A percentile compares a stretch with the other conserved stretches of the same genome.
These are phyloP conservation scores for Torymus aiolomorphi DNA, from an alignment of 2,888 invertebrate species.

Conservation along the genomic window DNA sequence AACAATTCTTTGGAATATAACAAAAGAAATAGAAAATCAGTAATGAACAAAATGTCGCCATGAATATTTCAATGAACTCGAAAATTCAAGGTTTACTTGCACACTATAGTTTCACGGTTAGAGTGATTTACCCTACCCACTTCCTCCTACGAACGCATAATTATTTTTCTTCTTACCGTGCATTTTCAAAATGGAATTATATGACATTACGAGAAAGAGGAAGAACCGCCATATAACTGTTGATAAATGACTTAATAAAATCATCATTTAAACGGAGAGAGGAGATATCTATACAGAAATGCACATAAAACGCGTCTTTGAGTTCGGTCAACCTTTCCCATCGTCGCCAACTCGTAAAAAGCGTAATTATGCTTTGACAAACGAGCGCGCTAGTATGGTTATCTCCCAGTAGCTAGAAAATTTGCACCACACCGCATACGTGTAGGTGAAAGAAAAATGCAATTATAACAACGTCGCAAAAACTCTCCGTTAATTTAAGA, in stretches of 20 bases:
- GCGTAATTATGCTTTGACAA: no score
- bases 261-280: no score
- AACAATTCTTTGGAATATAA: no score
- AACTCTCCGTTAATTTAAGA: constrained; percentile 9
- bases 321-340: no score
- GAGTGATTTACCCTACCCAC: constrained; percentile 12
- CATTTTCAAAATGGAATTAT: neutral
- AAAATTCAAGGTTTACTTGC: constrained; percentile 12
- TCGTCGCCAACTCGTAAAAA: no score
- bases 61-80: constrained; percentile 7
- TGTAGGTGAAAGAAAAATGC: constrained; percentile 14
- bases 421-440: no score
- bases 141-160: neutral
- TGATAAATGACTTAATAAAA: no score
- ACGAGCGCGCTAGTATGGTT: no score
- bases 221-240: neutral
- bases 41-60: neutral
- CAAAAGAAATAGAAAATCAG: no score
- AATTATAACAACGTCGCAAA: constrained; percentile 30
- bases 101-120: constrained; percentile 10
- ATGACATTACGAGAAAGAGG: neutral
- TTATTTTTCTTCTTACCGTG: constrained; percentile 2
- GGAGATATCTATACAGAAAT: no score
- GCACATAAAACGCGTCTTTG: no score
- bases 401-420: no score